Base-by-base conservation (phyloP, 1,140 invertebrate genomes). In the Trichonephila clavipes region DNA sequence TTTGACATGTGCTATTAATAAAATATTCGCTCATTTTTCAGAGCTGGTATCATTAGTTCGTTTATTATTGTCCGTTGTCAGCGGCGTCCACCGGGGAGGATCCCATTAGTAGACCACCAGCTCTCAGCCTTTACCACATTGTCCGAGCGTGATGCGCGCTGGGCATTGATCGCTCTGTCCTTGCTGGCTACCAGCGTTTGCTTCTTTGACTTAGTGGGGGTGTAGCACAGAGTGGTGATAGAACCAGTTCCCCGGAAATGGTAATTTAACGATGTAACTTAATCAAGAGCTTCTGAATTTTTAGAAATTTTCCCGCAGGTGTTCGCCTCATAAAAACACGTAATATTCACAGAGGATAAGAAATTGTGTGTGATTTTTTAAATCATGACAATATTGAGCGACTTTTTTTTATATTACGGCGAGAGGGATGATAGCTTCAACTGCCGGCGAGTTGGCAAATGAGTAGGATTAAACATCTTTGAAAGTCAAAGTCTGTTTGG, bases 1-100 rank as follows among this genome's bases (percentile, higher is more conserved):
- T 93, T 93, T 93, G 92, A 93, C 92, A 93, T 93, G 64, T 88
- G 92, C 92, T 93, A 93, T 93, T 93, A 93, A 93, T 93, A 93
- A 93, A 93, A 93, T 88, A 88, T 88, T 88, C 85, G 85, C 86
- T 88, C 92, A 93, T 93, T 93, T 93, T 93, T 93, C 92, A 93
- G 92, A 77, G 83, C 93, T 64, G 59, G 87, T 90, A 90, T 94
- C 93, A 94, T 94, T 94, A 94, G 93, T 88, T 85, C 72, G 93
- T 87, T 87, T n/a, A n/a, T 85, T 94, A 94, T 90, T 94, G 93
- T 89, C 93, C 87, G 64, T 83, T 66, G 62, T 61, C n/a, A n/a
- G n/a, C n/a, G 69, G 58, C 69, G 85, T 93, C 93, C 93, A 66
- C 24, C 7, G 93, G 93, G 93, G 90, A 81, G 82, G 86, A 69